These are phyloP conservation scores for Monarcha castaneiventris DNA, from an alignment of 2,113 vertebrate genomes.

Conservation along the genomic window DNA sequence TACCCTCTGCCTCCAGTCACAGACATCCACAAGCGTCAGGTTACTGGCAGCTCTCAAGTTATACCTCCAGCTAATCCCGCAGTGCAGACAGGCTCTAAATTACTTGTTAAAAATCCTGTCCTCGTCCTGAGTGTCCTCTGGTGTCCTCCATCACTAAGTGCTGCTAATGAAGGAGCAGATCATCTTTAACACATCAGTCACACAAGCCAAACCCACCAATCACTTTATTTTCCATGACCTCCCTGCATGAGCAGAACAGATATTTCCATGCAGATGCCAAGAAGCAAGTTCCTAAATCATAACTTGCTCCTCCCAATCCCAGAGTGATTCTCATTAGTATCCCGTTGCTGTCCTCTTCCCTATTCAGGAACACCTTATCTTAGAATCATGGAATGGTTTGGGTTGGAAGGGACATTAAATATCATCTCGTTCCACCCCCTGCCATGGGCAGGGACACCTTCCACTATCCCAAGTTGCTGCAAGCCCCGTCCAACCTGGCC, in stretches of 20 bases:
- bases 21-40: neutral
- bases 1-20: neutral
- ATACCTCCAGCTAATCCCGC: neutral
- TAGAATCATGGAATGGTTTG: neutral
- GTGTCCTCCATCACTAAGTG: neutral
- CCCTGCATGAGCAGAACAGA: neutral
- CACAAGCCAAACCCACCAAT: slow-evolving; percentile 9
- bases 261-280: neutral
- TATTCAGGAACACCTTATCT: neutral
- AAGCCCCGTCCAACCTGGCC: rapidly evolving
- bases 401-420: neutral
- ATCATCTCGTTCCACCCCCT: neutral
- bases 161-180: slow-evolving; percentile 33
- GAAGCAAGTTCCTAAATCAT: neutral
- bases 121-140: neutral
- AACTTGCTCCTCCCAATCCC: neutral
- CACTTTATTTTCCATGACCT: neutral
- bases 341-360: neutral
- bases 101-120: slow-evolving; percentile 21
- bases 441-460: neutral
- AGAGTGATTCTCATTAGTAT: neutral
- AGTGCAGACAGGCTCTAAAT: slow-evolving; percentile 16
- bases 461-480: neutral
- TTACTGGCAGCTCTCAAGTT: neutral
- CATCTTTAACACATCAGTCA: slow-evolving; percentile 41